Base-by-base conservation (phyloP, 2,113 vertebrate genomes). In the Garra rufa region DNA sequence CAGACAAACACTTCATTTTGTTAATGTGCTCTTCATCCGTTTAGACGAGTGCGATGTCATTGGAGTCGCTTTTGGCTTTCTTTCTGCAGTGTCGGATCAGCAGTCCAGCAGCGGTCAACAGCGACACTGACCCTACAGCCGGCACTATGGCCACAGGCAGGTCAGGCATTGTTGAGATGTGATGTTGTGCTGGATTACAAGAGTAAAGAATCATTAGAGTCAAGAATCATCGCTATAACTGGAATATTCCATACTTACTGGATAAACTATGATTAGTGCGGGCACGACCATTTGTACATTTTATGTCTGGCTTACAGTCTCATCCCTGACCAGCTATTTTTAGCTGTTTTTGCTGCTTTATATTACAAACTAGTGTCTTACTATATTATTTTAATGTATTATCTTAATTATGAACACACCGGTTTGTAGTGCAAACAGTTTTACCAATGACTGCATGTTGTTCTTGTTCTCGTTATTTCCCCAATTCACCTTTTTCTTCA, bases 41-140 rank as follows among this genome's bases (percentile, higher is more conserved):
- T 74, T 67, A 75, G 24, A 3, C 19, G 10, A 76, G 1, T 9
- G 10, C 0, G 4, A 65, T 17, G 43, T 77, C 19, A 15, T 15
- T 1, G 10, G 61, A 44, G 30, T 4, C 7, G 43, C 19, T 43
- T 11, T 7, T 70, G 43, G 46, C 19, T 59, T 77, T 24, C 38
- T 17, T 83, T 52, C 81, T 70, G 24, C 48, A 57, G 57, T 52
- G 14, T 28, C 48, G 80, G 13, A 83, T 13, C 3, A 85, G 46
- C 24, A 83, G n/a, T 14, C 1, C 46, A 11, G 30, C 57, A 9
- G 38, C 69, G 7, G 80, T 83, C 84, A 85, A 13, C 8, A 88
- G 24, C 1, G 76, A 67, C 21, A 79, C 13, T 1, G 69, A 85
- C 21, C 76, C 69, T 9, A n/a, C 67, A 15, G 48, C 44, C 14